Base-by-base conservation (phyloP, 1,140 invertebrate species). In the Coboldia fuscipes region DNA sequence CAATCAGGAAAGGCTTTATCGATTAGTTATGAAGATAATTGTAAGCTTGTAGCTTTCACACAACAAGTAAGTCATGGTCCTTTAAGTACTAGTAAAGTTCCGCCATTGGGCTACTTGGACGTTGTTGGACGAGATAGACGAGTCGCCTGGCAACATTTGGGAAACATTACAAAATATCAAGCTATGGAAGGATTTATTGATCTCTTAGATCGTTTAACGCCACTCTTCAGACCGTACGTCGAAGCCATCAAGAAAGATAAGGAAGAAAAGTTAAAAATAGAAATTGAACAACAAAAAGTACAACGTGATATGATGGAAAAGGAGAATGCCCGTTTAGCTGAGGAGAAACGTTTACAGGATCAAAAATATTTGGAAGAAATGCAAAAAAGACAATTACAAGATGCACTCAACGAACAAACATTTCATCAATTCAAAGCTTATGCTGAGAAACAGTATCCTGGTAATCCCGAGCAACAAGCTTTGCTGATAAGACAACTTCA, bases 1-100 rank as follows among this genome's bases (percentile, higher is more conserved):
- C 94, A 96, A 65, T 81, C 89, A 62, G 89, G 90, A 8, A 96
- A 90, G 59, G 86, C 89, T 33, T 65, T 96, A 22, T 85, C 93
- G 48, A 63, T 94, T 31, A 84, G 81, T 22, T 97, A 96, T 57
- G 77, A 89, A 54, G 86, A 96, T 49, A 85, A 90, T 56, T 56
- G 93, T 14, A 79, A 81, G 50, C 54, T 97, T 37, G 77, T 94
- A 9, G 90, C 89, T 2, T 82, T 84, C 44, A 86, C 79, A 6
- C 83, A 92, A 49, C 90, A 97, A 68, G 80, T 81, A 5, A 66
- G 65, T 7, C 73, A 89, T 60, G 92, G 92, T 5, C 78, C 83
- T 39, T 88, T 77, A 45, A 63, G 72, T 41, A 55, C 68, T 24
- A 70, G 75, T 37, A 78, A 75, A 39, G 70, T 75, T 8, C 74